A percentile compares a stretch with the other conserved stretches of the same genome.
phyloP scores from a whole-genome alignment of 2,797 vertebrate genomes.

The Cheracebus regulus region DNA sequence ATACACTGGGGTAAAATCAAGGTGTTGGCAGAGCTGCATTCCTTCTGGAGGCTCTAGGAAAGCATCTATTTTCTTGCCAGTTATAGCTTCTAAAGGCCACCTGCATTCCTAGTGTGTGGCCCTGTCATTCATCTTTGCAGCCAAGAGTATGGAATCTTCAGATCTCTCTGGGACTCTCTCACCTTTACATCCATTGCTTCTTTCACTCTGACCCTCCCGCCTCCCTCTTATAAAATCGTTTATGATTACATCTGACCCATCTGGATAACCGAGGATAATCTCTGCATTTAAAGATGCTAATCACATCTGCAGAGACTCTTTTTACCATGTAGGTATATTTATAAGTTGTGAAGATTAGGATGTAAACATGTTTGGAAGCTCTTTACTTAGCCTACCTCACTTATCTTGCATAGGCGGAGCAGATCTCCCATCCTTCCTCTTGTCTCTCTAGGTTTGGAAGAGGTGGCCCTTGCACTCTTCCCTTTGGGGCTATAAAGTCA shows the following conservation, averaged over 20 bases:
- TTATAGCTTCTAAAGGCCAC: neutral
- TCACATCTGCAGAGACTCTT: neutral
- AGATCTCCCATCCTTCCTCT: neutral
- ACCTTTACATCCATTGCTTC: neutral
- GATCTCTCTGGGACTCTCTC: neutral
- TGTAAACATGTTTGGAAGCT: neutral
- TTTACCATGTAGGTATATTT: neutral
- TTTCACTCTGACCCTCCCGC: neutral
- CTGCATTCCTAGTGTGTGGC: neutral
- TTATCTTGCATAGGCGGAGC: neutral
- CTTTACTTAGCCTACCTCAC: neutral
- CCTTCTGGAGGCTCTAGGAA: neutral
- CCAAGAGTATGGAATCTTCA: neutral
- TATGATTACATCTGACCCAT: neutral
- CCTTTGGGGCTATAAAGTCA: neutral
- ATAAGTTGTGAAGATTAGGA: neutral
- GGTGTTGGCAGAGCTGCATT: neutral
- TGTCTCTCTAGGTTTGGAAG: neutral
- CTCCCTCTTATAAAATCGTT: neutral
- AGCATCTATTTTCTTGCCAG: neutral
- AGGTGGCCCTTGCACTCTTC: neutral
- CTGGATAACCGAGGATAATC: neutral
- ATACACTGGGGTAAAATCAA: neutral
- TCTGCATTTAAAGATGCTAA: neutral
- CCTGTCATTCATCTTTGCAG: neutral